Evolutionary conservation across 2,797 vertebrate species (phyloP), one percentile per base, ranked within the genome.

Genomic region (Staurois parvus): DNA sequence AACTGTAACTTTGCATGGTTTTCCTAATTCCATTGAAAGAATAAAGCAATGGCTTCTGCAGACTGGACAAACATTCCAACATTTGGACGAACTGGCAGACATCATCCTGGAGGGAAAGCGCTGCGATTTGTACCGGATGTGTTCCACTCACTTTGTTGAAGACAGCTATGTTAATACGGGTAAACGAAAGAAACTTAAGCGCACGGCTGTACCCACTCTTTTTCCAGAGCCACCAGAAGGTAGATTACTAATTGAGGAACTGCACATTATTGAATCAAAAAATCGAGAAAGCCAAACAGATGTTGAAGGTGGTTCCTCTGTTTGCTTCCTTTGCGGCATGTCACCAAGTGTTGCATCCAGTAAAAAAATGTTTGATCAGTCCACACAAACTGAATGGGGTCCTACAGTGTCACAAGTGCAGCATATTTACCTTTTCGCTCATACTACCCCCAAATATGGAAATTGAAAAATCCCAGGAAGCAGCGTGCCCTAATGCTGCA

Each of bases 21-120:
- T 80, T 45, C 78, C 78, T 12, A 80, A 52, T 21, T 52, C 69
- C 11, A 19, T 72, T 17, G 26, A 30, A 1, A 48, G 28, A n/a
- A 80, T 80, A 80, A 80, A 80, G 34, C 26, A 52, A 42, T 80
- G 78, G 78, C 66, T 80, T 12, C 3, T 48, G 8, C 28, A 72
- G 28, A 70, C 78, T 0, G 66, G 67, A 45, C 78, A 80, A 24
- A 9, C 52, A 29, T 80, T 80, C n/a, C 66, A 45, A 28, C 28
- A 72, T 45, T 32, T 80, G 19, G 66, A 80, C 10, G 12, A 12
- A 0, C 42, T 80, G 32, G 78, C 78, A 3, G n/a, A 32, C 11
- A 26, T 52, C 29, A 30, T 80, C 17, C 29, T 52, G 9, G 42
- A 80, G 28, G 24, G 40, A 3, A 80, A 52, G 66, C 67, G 29